Base-by-base conservation (phyloP, 2,113 vertebrate species). In the Donacobius atricapilla region DNA sequence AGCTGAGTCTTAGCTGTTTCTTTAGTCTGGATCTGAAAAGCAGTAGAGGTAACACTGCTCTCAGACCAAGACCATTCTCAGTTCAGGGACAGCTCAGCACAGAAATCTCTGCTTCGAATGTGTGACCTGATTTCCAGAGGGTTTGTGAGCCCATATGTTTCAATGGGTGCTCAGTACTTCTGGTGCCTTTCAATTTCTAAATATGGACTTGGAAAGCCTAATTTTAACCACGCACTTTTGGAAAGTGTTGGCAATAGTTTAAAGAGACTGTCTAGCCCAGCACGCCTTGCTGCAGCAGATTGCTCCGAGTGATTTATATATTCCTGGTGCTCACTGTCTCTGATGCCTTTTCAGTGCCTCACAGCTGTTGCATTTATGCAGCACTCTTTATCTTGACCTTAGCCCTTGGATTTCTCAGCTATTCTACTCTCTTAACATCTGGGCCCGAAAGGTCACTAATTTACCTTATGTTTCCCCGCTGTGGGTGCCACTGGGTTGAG, bases 311-410 rank as follows among this genome's bases (percentile, higher is more conserved):
- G 94, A 95, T 78, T 91, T 87, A 83, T 96, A 69, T 27, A 91
- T 97, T 93, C 95, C 91, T 96, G 89, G 89, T 90, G 93, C 93
- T 95, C 45, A 5, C 56, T 33, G 33, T 24, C 93, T 96, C 95
- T 63, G 87, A 80, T 94, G 96, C 92, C 92, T 97, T 93, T 97
- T 88, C 66, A 91, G 94, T 84, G 85, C 93, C 80, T 87, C 94
- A 76, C 96, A 79, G 76, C 91, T 82, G 87, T 85, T 85, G 79
- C 86, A 71, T 89, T 87, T 94, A 95, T 79, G 76, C 93, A 93
- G 96, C 92, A 54, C 96, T 97, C 95, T 97, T 95, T 96, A 96
- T 93, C 94, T 97, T 87, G 91, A 96, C 96, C 94, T 96, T 93
- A 93, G 85, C 81, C 96, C 94, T 94, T 25, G 66, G 75, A 94